phyloP scores from a whole-genome alignment of 2,888 invertebrate genomes.

The Troglohyphantes excavatus region DNA sequence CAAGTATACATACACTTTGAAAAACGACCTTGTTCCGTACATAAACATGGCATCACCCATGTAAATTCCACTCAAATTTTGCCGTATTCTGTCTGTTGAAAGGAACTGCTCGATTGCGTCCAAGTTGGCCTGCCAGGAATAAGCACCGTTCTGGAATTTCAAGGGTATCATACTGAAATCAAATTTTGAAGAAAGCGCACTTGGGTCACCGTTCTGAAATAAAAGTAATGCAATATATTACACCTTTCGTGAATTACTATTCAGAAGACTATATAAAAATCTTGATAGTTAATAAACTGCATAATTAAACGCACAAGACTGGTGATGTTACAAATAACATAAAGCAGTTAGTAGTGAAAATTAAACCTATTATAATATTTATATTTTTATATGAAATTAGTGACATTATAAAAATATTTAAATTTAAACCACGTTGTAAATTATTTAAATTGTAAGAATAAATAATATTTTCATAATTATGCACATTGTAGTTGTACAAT shows the following conservation, averaged over 20 bases:
- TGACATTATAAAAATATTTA: no score
- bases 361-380: no score
- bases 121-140: slow-evolving; percentile 61
- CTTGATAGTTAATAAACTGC: background rate
- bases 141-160: slow-evolving; percentile 2
- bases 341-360: no score
- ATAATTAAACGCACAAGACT: background rate
- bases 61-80: slow-evolving; percentile 49
- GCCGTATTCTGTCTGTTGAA: slow-evolving; percentile 42
- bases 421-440: no score
- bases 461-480: no score
- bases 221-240: background rate
- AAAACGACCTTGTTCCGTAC: slow-evolving; percentile 68
- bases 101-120: slow-evolving; percentile 35
- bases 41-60: slow-evolving; percentile 62
- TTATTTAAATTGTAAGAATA: no score
- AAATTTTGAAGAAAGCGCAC: background rate
- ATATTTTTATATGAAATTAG: no score
- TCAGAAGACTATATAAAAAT: no score
- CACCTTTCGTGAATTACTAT: background rate
- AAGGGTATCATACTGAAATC: slow-evolving; percentile 62
- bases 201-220: background rate
- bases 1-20: slow-evolving; percentile 59
- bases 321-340: no score
- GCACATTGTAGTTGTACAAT: no score